Evolutionary conservation across 2,113 vertebrate genomes (phyloP), one percentile per base, ranked within the genome.

Genomic region (Larimichthys crocea): DNA sequence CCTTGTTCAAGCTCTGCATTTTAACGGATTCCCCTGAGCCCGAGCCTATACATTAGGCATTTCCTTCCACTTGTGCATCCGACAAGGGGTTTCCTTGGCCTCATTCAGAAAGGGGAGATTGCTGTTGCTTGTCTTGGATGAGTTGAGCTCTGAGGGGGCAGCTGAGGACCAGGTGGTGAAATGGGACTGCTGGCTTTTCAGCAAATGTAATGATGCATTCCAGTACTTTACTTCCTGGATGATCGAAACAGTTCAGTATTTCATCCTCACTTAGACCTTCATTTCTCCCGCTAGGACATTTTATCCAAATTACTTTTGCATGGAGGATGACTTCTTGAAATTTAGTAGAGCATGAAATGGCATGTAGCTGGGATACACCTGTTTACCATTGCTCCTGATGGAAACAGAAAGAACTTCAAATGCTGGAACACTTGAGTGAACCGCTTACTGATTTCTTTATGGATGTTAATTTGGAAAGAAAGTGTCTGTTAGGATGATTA

Each of bases 91-190:
- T 85, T 89, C 75, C 86, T 82, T 76, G 46, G 72, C 68, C 67
- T 70, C 64, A 20, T 52, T 83, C 61, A 65, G 42, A 76, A 53
- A 61, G 59, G 26, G 60, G 67, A 76, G 84, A 76, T 46, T 19
- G 74, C 76, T 60, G 63, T 63, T 74, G 81, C 76, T 87, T 74
- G 68, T 82, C 72, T 81, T 85, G 86, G 74, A 87, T 82, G 82
- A 87, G 62, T 56, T 62, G 70, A 67, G 55, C 76, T 86, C 15
- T 57, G 61, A 73, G 64, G 73, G 78, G 79, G 79, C 87, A 88
- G 82, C 83, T 86, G 82, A 88, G 77, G 79, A 69, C 81, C 82
- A 89, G 83, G 84, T 87, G 88, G 83, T 87, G 72, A 85, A 88
- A 85, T 24, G 66, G 64, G 61, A 46, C 66, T 67, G 65, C 70